Base-by-base conservation (phyloP, 2,888 invertebrate genomes). In the Bellardia pandia region DNA sequence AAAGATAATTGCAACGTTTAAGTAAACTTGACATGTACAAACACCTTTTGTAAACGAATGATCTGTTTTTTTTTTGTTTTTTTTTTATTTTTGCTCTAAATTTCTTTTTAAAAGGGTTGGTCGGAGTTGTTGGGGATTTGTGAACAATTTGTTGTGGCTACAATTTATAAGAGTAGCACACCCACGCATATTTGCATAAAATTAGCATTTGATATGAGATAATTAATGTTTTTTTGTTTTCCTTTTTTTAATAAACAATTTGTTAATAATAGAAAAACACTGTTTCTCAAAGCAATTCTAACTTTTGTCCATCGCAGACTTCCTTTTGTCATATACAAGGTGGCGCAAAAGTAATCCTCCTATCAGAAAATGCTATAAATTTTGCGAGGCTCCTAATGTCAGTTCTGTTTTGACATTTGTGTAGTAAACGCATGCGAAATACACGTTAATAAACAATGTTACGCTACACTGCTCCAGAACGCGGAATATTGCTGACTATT, bases 121-220 rank as follows among this genome's bases (percentile, higher is more conserved):
- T 16, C 77, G 45, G 37, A 37, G 37, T 37, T 16, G 9, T 5
- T n/a, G 13, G 4, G 13, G 30, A 40, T 58, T 48, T 56, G n/a
- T 64, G 62, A 74, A 6, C 9, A 81, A 72, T 74, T 74, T 40
- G 53, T 51, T 69, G 42, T 0, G 3, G 6, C 30, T n/a, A 45
- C 7, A 45, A 56, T 64, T 64, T 71, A 56, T 51, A 30, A 14
- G 37, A 66, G 37, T 53, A 69, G 79, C 86, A 76, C 84, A 76
- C 86, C 84, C 76, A 76, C 86, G 30, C 79, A 84, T 80, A 69
- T 80, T 79, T 84, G 79, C 83, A 84, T 86, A 80, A 84, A 84
- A 83, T 84, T 80, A 48, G 51, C 68, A 84, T 85, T 30, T 45
- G 1, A n/a, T 48, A 71, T 71, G 3, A 56, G 51, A 53, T 16